These are phyloP conservation scores for Agrotis exclamationis DNA, from an alignment of 2,888 invertebrate species.

Conservation along the genomic window DNA sequence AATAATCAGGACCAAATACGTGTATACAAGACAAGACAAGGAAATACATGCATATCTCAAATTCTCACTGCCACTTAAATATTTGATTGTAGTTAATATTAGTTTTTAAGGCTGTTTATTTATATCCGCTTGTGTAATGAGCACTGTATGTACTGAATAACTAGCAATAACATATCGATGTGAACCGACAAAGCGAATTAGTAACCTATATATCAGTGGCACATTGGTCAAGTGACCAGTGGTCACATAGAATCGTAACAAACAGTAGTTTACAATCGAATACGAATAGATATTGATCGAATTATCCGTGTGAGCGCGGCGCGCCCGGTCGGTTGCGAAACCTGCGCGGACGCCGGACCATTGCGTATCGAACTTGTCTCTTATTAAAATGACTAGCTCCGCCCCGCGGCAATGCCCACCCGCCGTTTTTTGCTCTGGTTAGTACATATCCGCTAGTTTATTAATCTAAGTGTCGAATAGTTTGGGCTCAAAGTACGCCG, in stretches of 20 bases:
- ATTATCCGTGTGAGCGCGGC: constrained; percentile 69
- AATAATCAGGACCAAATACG: constrained; percentile 1
- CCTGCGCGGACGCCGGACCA: constrained; percentile 37
- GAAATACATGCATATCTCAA: constrained; percentile 11
- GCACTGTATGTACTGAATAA: background rate
- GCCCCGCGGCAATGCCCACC: constrained; percentile 57
- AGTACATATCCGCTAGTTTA: constrained; percentile 46
- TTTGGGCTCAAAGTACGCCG: background rate
- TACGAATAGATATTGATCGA: constrained; percentile 74
- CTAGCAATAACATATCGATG: constrained; percentile 15
- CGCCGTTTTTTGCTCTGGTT: constrained; percentile 49
- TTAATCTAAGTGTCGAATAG: constrained; percentile 4
- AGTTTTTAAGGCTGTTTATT: constrained; percentile 1
- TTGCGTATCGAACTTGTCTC: constrained; percentile 64
- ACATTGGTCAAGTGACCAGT: constrained; percentile 35
- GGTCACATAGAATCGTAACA: constrained; percentile 46
- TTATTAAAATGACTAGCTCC: constrained; percentile 60
- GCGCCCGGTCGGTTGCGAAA: constrained; percentile 67
- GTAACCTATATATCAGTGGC: constrained; percentile 6
- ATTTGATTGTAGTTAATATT: constrained; percentile 9
- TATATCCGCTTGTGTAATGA: constrained; percentile 30
- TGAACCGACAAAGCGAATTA: constrained; percentile 18
- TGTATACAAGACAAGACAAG: constrained; percentile 16
- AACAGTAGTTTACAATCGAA: constrained; percentile 52
- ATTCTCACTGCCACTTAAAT: constrained; percentile 14